A percentile compares a stretch with the other conserved stretches of the same genome.
These are phyloP conservation scores for Sebastes vulpes DNA, from an alignment of 2,797 vertebrate species.

Conservation along the genomic window DNA sequence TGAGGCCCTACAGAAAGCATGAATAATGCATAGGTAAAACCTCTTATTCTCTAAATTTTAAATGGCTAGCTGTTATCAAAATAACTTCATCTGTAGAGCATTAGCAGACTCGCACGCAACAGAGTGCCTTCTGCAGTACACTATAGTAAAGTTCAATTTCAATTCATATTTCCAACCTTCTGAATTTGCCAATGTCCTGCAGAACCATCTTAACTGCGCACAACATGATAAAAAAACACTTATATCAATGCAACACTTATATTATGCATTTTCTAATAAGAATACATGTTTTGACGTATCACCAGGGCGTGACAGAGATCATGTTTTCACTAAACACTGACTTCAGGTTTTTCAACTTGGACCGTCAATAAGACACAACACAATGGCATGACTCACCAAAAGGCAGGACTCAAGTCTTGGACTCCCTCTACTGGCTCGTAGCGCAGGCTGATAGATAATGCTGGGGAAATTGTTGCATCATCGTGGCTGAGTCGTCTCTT, in stretches of 20 bases:
- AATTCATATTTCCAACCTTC: not conserved
- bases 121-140: slow-evolving; percentile 21
- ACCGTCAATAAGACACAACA: slow-evolving; percentile 8
- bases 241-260: not conserved
- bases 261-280: not conserved
- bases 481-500: not conserved
- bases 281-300: not conserved
- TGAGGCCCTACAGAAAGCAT: slow-evolving; percentile 65
- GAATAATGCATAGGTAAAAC: slow-evolving; percentile 78
- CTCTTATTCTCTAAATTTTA: slow-evolving; percentile 86
- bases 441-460: not conserved
- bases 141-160: not conserved
- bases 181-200: not conserved
- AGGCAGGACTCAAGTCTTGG: slow-evolving; percentile 37
- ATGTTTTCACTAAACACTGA: not conserved
- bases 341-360: not conserved
- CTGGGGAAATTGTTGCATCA: not conserved
- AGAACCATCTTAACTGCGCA: not conserved
- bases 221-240: not conserved
- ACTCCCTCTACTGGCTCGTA: slow-evolving; percentile 69
- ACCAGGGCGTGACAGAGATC: not conserved
- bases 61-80: slow-evolving; percentile 77
- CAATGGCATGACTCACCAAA: slow-evolving; percentile 32
- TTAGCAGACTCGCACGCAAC: slow-evolving; percentile 60
- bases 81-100: slow-evolving; percentile 67